Base-by-base conservation (phyloP, 2,797 vertebrate species). In the Sebastolobus altivelis region DNA sequence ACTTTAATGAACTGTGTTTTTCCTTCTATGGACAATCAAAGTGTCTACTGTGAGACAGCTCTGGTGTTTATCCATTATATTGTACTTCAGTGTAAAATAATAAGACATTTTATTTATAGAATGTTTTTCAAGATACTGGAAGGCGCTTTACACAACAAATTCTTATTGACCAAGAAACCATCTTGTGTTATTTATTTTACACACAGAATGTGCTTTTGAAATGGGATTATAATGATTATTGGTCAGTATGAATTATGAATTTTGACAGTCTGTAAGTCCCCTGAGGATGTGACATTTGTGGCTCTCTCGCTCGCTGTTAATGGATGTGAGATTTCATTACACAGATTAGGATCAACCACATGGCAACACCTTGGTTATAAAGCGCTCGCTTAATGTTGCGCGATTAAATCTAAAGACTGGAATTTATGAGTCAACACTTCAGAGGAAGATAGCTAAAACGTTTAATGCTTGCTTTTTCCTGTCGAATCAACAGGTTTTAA, bases 301-400 rank as follows among this genome's bases (percentile, higher is more conserved):
- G 25, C 43, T 9, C 16, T 25, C 27, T 60, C 6, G 2, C 25
- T 65, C 11, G 59, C 13, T 52, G 27, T 69, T 46, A 79, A 80
- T 6, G 8, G 40, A 74, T 66, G 43, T 76, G 67, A 63, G 70
- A 75, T 80, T 43, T 80, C 46, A 80, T 73, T 54, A 62, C 14
- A 31, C 73, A 65, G 70, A 76, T 63, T 81, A 52, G 68, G 66
- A 85, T 81, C 66, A 78, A 77, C 46, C 62, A 65, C 62, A 80
- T 66, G 68, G 38, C 80, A 49, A 54, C 61, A 71, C 63, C 5
- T 83, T 55, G 56, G 22, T 82, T 68, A 58, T 22, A 60, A 58
- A 13, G 46, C 38, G 35, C 63, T 12, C 10, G 43, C 55, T 69
- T 77, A 72, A 70, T 70, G 62, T 58, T 43, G 61, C 14, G 14